Base-by-base conservation (phyloP, 1,140 invertebrate species). In the Anastrepha ludens region DNA sequence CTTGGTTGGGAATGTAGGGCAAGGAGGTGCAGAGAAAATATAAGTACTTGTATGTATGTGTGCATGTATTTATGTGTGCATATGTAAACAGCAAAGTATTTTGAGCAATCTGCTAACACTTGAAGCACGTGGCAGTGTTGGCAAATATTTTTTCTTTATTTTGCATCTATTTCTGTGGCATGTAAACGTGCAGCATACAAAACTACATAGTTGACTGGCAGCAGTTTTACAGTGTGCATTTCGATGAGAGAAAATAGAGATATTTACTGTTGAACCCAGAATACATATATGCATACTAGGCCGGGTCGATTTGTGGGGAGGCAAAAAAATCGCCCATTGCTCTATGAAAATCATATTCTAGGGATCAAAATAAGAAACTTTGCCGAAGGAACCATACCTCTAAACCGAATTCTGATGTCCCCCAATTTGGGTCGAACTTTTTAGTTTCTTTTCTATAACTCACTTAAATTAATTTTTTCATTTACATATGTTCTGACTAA, bases 111-210 rank as follows among this genome's bases (percentile, higher is more conserved):
- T 41, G 8, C n/a, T 29, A 6, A 3, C 74, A 81, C 74, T 81
- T 81, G 74, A 81, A 11, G 74, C 74, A 81, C 47, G 47, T 81
- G 44, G 44, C 74, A 78, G 17, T 78, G 47, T 78, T 78, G 74
- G 47, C 74, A 78, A 78, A 78, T 78, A 47, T 78, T 20, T 67
- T 67, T 67, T 29, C 29, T 67, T 67, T 67, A 29, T 67, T 67
- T 67, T 67, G 17, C 29, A 67, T 29, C 29, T 67, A 29, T 67
- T 55, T 81, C 55, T 81, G 47, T 81, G 74, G n/a, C n/a, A 58
- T 81, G n/a, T 81, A 55, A 81, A 17, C 47, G 74, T 81, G 74
- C 74, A 55, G 74, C 47, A 81, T 81, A 81, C 74, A 50, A 81
- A 81, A 81, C 74, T 81, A 62, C 4, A 17, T 62, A 20, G 44